Base-by-base conservation (phyloP, 2,888 invertebrate species). In the Piscicola geometra region DNA sequence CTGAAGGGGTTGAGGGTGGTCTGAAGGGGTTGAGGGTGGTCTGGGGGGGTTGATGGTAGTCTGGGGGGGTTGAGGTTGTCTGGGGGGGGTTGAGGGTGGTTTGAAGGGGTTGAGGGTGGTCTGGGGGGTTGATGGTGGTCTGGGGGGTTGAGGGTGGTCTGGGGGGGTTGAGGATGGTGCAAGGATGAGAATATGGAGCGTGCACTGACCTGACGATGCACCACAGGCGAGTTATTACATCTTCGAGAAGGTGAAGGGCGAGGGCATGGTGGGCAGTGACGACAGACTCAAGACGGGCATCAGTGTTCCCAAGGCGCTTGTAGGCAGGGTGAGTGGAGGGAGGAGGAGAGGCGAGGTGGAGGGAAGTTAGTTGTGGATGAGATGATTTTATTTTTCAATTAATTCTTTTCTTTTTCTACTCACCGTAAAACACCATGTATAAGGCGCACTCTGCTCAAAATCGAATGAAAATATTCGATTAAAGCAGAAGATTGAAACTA, bases 261-360 rank as follows among this genome's bases (percentile, higher is more conserved):
- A 84, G 76, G 83, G 83, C 68, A 82, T 82, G 72, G 81, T 83
- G 67, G 82, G 82, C 70, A 84, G 86, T 71, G 94, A 96, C 86
- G 94, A 96, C 52, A 90, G 94, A 84, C 89, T 98, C 83, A 93
- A 94, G 0, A 92, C 95, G 64, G 96, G 97, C 87, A 92, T 98
- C 79, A 89, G 90, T 87, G 93, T 94, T 78, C 93, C 94, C 32
- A 91, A 91, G 80, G 89, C 90, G 76, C 92, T 92, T 87, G 93
- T 98, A 79, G 98, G 98, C 30, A 91, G 97, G 81, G 97, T 98
- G 83, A 98, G 98, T 84, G n/a, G n/a, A n/a, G n/a, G n/a, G n/a
- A n/a, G n/a, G n/a, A n/a, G 98, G 98, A 50, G 15, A 18, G n/a
- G 15, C 15, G n/a, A 18, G n/a, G n/a, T 50, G 52, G 15, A 18